Percentiles rank a stretch among this genome's conserved stretches.
phyloP scores from a whole-genome alignment of 1,140 invertebrate genomes.

The Trichomalopsis sarcophagae region DNA sequence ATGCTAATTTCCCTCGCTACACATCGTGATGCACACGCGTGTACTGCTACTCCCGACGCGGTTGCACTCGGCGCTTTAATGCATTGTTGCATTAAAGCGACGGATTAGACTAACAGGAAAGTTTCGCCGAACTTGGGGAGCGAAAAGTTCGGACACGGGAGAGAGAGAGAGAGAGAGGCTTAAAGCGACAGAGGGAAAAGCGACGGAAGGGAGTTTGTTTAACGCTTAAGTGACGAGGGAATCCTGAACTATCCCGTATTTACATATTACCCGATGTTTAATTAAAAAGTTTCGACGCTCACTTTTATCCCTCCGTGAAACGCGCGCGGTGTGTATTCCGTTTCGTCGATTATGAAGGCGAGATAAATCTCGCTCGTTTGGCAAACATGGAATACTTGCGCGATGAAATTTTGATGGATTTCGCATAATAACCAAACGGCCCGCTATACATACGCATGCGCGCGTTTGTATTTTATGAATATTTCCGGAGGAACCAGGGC shows the following conservation, averaged over 20 bases:
- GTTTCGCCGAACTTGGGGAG: conserved; percentile 30
- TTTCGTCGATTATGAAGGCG: too few species aligned
- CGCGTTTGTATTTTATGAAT: conserved; percentile 6
- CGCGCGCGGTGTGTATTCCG: background rate
- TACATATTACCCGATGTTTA: conserved; percentile 31
- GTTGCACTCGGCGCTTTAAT: conserved; percentile 1
- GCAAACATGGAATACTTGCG: background rate
- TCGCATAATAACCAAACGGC: background rate
- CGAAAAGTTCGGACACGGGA: background rate
- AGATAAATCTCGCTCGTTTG: too few species aligned
- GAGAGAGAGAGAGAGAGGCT: background rate
- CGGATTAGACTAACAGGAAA: conserved; percentile 48
- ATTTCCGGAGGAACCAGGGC: background rate
- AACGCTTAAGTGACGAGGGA: conserved; percentile 35
- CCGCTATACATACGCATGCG: background rate
- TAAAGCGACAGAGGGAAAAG: background rate
- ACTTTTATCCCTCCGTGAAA: background rate
- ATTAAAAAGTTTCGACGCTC: conserved; percentile 1
- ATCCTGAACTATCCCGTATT: conserved; percentile 13
- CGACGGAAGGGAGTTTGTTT: conserved; percentile 40
- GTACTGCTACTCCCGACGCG: conserved; percentile 1
- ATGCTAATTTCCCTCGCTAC: too few species aligned
- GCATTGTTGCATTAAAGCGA: conserved; percentile 45
- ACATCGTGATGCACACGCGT: too few species aligned
- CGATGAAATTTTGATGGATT: conserved; percentile 5